Evolutionary conservation across 2,888 invertebrate genomes (phyloP), one percentile per base, ranked within the genome.

Genomic region (Pandemis cinnamomeana): DNA sequence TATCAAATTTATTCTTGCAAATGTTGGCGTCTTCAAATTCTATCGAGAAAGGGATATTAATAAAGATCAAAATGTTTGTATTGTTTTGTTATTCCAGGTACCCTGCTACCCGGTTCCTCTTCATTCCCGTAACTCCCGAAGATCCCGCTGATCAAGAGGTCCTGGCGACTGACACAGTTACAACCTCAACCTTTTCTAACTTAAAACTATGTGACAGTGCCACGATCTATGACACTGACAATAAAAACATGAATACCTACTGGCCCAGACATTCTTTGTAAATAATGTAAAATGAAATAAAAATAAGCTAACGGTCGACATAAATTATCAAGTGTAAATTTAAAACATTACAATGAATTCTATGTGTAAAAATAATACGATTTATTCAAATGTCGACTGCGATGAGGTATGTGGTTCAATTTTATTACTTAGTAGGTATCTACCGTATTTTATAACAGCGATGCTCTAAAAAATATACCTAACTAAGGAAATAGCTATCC

Each of bases 21-120:
- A 7, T 81, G 89, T 91, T 91, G 83, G 79, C 77, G 77, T 79
- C 77, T 89, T 85, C 72, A 89, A 88, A 89, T 86, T 91, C 80
- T 90, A 91, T 84, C 75, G 70, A 53, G 77, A 79, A 78, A 79
- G 77, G 78, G 77, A 80, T 79, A 77, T 76, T 67, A 78, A 75
- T 80, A 78, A 79, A 78, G 72, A 78, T 77, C 55, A 60, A 67
- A 74, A 73, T 61, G 72, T 71, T 60, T 68, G 67, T 71, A 67
- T 71, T 73, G 62, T 55, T 53, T 41, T 41, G 7, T 53, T 61
- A 61, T 74, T 78, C 71, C 79, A 80, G 77, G 63, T 75, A 46
- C 66, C 77, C 78, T 76, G 73, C 72, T 74, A 77, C 73, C 77
- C 60, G 75, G 64, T 36, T 51, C 72, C 69, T 48, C 27, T 53